Conservation (phyloP, 1,140 invertebrate genomes). For the Thereuonema tuberculata region DNA sequence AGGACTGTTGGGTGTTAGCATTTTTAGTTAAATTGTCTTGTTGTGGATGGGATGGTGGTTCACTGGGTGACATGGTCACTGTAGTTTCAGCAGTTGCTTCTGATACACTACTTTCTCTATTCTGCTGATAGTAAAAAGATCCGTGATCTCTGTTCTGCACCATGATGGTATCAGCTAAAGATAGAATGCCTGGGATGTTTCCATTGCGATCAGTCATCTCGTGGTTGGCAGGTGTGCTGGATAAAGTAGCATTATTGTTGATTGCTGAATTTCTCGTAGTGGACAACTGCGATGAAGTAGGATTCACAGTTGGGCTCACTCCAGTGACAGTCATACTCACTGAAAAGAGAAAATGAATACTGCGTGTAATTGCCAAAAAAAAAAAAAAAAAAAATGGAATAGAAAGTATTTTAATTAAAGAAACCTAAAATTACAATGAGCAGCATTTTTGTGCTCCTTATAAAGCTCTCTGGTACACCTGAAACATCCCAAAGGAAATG, state of each 20-base stretch:
- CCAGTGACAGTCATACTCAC: conserved; percentile 34
- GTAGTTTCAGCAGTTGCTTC: conserved; percentile 35
- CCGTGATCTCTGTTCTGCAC: neutral
- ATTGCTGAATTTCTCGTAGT: neutral
- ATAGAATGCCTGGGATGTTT: neutral
- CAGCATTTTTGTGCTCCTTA: no score
- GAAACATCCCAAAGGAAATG: no score
- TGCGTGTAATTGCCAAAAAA: no score
- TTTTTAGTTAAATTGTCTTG: conserved; percentile 10
- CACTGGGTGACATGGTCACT: conserved; percentile 32
- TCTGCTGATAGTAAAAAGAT: neutral
- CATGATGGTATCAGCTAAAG: no score
- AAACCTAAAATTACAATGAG: no score
- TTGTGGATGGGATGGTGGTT: conserved; percentile 18
- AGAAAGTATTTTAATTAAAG: neutral
- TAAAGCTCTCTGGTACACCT: no score
- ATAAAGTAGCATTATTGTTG: conserved; percentile 8
- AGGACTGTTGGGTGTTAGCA: conserved; percentile 10
- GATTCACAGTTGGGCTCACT: conserved; percentile 42
- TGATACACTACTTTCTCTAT: conserved; percentile 25
- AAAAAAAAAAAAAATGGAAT: neutral
- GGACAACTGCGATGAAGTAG: conserved; percentile 19
- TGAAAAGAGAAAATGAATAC: conserved; percentile 21
- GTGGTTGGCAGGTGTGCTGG: conserved; percentile 3
- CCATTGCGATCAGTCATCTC: conserved; percentile 7